These are phyloP conservation scores for Phenacoccus solenopsis DNA, from an alignment of 1,140 invertebrate genomes.

Conservation along the genomic window DNA sequence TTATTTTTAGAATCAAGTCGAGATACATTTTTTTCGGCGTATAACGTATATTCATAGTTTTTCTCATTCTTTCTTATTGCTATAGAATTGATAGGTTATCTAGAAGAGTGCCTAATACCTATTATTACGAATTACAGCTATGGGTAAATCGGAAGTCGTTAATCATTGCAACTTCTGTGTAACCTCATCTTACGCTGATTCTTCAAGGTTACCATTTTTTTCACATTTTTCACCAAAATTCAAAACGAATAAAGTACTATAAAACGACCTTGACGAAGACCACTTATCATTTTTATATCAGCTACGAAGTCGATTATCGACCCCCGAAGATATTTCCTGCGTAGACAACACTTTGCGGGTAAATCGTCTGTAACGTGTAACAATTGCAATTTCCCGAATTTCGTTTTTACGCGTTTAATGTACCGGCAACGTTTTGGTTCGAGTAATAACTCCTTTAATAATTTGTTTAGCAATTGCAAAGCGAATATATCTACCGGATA, in stretches of 20 bases:
- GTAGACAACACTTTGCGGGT: neutral
- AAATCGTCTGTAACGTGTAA: neutral
- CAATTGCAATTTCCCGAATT: too few species aligned
- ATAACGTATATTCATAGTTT: too few species aligned
- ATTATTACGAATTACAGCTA: too few species aligned
- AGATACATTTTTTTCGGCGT: neutral
- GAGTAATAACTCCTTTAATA: too few species aligned
- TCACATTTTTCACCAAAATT: neutral
- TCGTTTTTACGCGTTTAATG: too few species aligned
- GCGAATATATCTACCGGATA: too few species aligned
- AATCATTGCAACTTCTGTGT: neutral
- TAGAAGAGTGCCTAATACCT: too few species aligned
- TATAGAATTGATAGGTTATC: too few species aligned
- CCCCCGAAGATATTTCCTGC: neutral
- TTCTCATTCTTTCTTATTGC: too few species aligned
- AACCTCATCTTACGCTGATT: neutral
- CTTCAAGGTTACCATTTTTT: neutral
- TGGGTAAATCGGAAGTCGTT: neutral
- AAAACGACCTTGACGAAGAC: neutral
- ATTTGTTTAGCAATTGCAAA: too few species aligned
- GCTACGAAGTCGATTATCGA: neutral
- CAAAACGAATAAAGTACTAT: neutral
- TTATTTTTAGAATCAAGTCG: neutral
- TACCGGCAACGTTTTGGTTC: too few species aligned
- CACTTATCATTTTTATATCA: neutral